Conservation (phyloP, 2,888 invertebrate genomes). For the Amorpha juglandis region DNA sequence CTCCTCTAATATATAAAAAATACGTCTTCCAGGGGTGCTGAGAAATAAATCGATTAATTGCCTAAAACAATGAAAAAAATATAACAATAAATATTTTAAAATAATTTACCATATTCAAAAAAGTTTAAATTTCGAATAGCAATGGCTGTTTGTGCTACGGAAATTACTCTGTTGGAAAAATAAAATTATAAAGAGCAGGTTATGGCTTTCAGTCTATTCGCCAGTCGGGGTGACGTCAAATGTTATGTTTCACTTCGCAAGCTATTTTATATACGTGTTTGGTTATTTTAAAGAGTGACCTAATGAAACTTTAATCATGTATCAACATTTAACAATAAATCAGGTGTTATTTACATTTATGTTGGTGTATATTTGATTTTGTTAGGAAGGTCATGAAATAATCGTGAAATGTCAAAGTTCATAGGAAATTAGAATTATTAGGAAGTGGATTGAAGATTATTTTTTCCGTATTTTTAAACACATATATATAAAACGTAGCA, state of each 20-base stretch:
- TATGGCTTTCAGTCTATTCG: conserved; percentile 12
- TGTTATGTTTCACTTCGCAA: conserved; percentile 25
- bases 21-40: too few relatives aligned
- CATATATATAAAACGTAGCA: not conserved
- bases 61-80: too few relatives aligned
- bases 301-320: conserved; percentile 25
- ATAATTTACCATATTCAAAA: not conserved
- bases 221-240: conserved; percentile 22
- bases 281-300: conserved; percentile 27
- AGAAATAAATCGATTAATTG: too few relatives aligned
- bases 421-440: not conserved
- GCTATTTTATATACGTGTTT: conserved; percentile 24
- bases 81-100: not conserved
- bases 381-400: not conserved
- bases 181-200: conserved; percentile 6
- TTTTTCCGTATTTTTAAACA: not conserved
- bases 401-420: conserved; percentile 8
- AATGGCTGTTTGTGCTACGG: not conserved
- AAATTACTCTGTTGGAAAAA: conserved; percentile 15
- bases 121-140: not conserved
- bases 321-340: not conserved
- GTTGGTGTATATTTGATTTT: not conserved
- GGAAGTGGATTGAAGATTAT: not conserved
- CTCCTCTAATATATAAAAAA: too few relatives aligned
- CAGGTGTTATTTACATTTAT: conserved; percentile 3